Base-by-base conservation (phyloP, 2,113 vertebrate species). In the Gyps fulvus region DNA sequence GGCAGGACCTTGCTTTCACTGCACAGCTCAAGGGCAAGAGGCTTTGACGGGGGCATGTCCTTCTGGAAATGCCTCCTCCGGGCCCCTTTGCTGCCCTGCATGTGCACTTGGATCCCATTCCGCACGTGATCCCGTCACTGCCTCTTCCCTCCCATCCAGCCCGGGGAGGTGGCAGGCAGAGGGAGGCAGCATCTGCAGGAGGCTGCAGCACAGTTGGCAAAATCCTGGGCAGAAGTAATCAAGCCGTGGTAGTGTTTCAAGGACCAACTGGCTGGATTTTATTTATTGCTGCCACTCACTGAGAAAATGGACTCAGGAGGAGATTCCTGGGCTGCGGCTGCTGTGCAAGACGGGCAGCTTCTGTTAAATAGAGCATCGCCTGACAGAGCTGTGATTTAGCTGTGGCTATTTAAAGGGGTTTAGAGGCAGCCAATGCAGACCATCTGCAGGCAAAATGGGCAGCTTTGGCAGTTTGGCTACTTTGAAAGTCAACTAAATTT, bases 351-450 rank as follows among this genome's bases (percentile, higher is more conserved):
- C 8, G 6, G 77, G 95, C 94, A 83, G 92, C 85, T 94, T 19
- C 90, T 93, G 97, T 95, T 97, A 89, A 97, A 96, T 95, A 97
- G 96, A 97, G 95, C 95, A 87, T 93, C 13, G 92, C 97, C 95
- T 96, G 96, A 70, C 94, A 94, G 94, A 92, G 84, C 95, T 79
- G 89, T 92, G 92, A 96, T 97, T 96, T 95, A 97, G 94, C 90
- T 63, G 59, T 80, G 74, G 90, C 93, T 96, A 6, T 93, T 95
- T 63, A 45, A 17, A 91, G 96, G 86, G 91, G 76, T 86, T 90
- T 73, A 11, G 72, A 96, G 95, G 89, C 95, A 83, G 94, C 96
- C 95, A 96, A 15, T 16, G 66, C 71, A 7, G 84, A 96, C 92
- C 96, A 95, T 95, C 96, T 97, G 97, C 91, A 74, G 74, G 83